These are phyloP conservation scores for Mormyrus lacerda DNA, from an alignment of 2,113 vertebrate species.

Conservation along the genomic window DNA sequence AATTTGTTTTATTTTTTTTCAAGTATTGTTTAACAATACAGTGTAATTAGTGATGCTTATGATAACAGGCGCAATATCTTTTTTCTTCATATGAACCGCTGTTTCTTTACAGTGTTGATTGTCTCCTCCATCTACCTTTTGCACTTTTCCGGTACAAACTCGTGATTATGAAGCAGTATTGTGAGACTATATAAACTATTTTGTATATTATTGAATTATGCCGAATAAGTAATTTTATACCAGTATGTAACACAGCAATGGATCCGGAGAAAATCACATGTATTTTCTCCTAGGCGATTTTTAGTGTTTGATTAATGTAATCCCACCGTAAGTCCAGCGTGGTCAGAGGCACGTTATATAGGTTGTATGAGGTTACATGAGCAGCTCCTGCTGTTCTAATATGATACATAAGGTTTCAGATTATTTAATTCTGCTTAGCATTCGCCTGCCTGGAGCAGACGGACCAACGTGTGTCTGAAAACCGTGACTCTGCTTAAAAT, in stretches of 20 bases:
- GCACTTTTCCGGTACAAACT: neutral
- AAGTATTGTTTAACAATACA: neutral
- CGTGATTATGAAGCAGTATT: neutral
- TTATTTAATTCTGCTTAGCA: neutral
- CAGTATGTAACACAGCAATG: neutral
- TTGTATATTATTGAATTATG: neutral
- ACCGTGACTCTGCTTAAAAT: constrained; percentile 43
- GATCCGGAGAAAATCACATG: neutral
- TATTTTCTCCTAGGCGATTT: neutral
- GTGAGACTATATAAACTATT: neutral
- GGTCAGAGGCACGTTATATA: neutral
- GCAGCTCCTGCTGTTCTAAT: neutral
- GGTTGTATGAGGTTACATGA: too few species aligned
- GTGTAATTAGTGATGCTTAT: constrained; percentile 1
- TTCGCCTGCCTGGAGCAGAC: constrained; percentile 61
- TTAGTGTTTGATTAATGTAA: neutral
- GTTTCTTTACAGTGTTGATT: neutral
- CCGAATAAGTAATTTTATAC: neutral
- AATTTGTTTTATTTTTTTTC: neutral
- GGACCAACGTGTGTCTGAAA: constrained; percentile 33
- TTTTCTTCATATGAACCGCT: neutral
- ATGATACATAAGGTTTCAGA: neutral
- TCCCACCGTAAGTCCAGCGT: neutral
- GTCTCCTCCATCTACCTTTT: neutral
- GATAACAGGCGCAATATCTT: neutral